Base-by-base conservation (phyloP, 2,888 invertebrate genomes). In the Lacanobia wlatinum region DNA sequence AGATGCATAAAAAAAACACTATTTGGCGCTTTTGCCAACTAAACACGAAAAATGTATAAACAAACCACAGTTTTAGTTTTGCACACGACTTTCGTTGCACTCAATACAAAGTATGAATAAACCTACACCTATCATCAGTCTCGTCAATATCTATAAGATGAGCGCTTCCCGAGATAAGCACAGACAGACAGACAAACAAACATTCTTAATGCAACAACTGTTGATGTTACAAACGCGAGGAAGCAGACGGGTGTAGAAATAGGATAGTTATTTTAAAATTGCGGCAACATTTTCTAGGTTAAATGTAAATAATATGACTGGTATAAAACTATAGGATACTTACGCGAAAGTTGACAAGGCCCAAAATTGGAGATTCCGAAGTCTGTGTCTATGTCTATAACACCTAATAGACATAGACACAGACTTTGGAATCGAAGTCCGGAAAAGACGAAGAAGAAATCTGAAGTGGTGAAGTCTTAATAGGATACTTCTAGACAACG, bases 221-320 rank as follows among this genome's bases (percentile, higher is more conserved):
- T 74, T 79, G 62, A 76, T 76, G 64, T 65, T 80, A 34, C 48
- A 28, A 46, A 76, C 64, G 52, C 23, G 40, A 52, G 61, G 63
- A 70, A 74, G 62, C 21, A 56, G 60, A 23, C 64, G 46, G 50
- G 60, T 55, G 28, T 59, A n/a, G 53, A 76, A 76, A 58, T 80
- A 80, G 76, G 56, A 70, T 65, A 48, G 70, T 52, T 81, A 81
- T 78, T 78, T 81, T 76, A 58, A 38, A 58, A 81, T n/a, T 10
- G 43, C 76, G 81, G 70, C 70, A 65, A 53, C 16, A 70, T 23
- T 65, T 61, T 70, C n/a, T 58, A 38, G 48, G 55, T 16, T 50
- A 21, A 14, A n/a, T 38, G 46, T 7, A 74, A 73, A 34, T 4
- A 34, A 34, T 28, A 28, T 28, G 1, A 28, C 3, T 1, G 28